Evolutionary conservation across 2,888 invertebrate genomes (phyloP), one percentile per base, ranked within the genome.

Genomic region (Trachelus iudaicus): DNA sequence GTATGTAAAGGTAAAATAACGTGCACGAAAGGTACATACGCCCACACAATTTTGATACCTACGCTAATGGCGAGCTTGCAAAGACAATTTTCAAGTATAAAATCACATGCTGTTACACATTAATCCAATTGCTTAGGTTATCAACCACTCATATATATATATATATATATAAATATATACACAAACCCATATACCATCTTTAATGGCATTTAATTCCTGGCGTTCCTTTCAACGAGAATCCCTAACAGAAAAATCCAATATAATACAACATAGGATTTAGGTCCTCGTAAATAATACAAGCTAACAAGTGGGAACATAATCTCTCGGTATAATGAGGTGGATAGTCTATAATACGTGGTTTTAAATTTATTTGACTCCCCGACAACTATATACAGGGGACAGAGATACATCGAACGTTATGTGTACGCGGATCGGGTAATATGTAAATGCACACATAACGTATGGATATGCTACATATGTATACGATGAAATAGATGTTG

Each of bases 401-500:
- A 73, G 73, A 75, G 56, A 79, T 76, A 82, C 80, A 79, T 78
- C 75, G 79, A 83, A 83, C 79, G 79, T 79, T 81, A 79, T 77
- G 79, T 78, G 81, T 76, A 78, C 80, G 77, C 77, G 81, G 80
- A 81, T 75, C 78, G 78, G 79, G 81, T 78, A 79, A 83, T 83
- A 83, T 83, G 83, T 78, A 83, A 83, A 83, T 83, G 80, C 11
- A 78, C 79, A 77, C 79, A 77, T 34, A 81, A 77, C 73, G 79
- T 83, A 81, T 79, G 79, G 83, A 81, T 83, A 56, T 56, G 56
- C 56, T 56, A 56, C 56, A 56, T 81, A 81, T 81, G 77, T 79
- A 76, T 76, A 79, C 81, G 69, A 34, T 76, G 69, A 76, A 71
- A 80, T 40, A 69, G 69, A 31, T 79, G 35, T 77, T 69, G 80